Evolutionary conservation across 2,797 vertebrate species (phyloP).

Genomic region (Notolabrus celidotus): DNA sequence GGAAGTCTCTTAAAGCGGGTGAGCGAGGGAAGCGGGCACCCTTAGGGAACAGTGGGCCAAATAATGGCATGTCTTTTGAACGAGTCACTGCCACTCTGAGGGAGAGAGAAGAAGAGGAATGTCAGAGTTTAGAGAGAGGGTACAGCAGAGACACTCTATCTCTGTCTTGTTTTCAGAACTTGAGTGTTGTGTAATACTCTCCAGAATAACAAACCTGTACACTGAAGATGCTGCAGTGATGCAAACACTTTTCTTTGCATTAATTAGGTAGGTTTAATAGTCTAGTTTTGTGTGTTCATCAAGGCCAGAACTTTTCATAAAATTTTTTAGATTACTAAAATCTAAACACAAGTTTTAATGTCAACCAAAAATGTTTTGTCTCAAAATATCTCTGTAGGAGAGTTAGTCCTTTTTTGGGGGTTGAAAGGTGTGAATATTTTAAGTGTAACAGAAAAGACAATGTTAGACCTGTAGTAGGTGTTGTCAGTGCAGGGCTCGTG

Average conservation of each 20-base stretch:
- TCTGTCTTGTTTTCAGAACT: constrained; percentile 42
- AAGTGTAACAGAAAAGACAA: neutral
- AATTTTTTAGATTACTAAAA: no score
- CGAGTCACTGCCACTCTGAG: constrained; percentile 92
- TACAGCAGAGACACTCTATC: constrained; percentile 26
- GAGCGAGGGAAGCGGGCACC: constrained; percentile 87
- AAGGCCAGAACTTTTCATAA: no score
- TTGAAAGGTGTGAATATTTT: neutral
- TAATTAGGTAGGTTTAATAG: neutral
- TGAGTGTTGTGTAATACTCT: constrained; percentile 1
- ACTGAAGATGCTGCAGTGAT: neutral
- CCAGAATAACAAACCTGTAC: constrained; percentile 29
- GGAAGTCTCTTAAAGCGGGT: constrained; percentile 89
- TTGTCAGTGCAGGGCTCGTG: constrained; percentile 87
- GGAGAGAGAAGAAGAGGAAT: constrained; percentile 32
- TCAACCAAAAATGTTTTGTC: no score
- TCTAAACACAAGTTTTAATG: no score
- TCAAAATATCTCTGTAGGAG: no score
- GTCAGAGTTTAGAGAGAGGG: constrained; percentile 37
- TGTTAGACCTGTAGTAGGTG: constrained; percentile 90
- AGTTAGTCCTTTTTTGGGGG: no score
- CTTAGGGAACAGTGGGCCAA: constrained; percentile 90
- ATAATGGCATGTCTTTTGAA: constrained; percentile 93
- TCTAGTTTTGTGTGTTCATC: no score
- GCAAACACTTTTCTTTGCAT: neutral